These are phyloP conservation scores for Antennarius maculatus DNA, from an alignment of 2,797 vertebrate species.

Conservation along the genomic window DNA sequence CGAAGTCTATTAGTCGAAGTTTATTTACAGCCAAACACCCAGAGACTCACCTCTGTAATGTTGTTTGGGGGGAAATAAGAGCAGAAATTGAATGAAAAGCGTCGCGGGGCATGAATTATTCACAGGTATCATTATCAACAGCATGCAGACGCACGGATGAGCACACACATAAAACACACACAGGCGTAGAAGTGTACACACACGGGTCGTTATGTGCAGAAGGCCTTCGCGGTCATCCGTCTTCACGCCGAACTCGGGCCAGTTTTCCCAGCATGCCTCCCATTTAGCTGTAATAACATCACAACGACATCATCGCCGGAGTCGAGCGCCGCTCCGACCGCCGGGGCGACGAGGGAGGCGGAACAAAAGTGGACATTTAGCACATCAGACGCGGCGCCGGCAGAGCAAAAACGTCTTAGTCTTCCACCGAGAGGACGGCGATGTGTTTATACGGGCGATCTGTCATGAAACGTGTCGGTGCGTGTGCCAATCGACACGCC, in stretches of 20 bases:
- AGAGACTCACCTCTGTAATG: constrained; percentile 77
- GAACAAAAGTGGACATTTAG: constrained; percentile 43
- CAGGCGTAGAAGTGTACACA: constrained; percentile 12
- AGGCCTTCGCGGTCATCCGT: constrained; percentile 72
- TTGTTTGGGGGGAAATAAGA: constrained; percentile 75
- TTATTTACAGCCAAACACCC: constrained; percentile 82
- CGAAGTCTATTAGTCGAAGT: constrained; percentile 80
- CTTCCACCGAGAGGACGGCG: constrained; percentile 12
- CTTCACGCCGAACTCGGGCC: constrained; percentile 61
- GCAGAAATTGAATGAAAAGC: constrained; percentile 81
- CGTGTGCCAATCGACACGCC: not conserved
- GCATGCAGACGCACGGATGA: constrained; percentile 65
- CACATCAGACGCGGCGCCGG: constrained; percentile 43
- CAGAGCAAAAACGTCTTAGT: constrained; percentile 22
- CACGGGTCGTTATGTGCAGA: constrained; percentile 65
- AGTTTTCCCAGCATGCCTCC: constrained; percentile 72
- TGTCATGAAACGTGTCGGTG: not conserved
- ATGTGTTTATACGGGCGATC: constrained; percentile 33
- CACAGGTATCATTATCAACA: constrained; percentile 79
- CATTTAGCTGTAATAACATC: constrained; percentile 66
- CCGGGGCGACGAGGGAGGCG: constrained; percentile 12
- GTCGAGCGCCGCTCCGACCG: constrained; percentile 20
- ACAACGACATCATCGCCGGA: constrained; percentile 59
- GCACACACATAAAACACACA: constrained; percentile 63
- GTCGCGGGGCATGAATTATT: constrained; percentile 77